A percentile compares a stretch with the other conserved stretches of the same genome.
Conservation (phyloP, 2,888 invertebrate species). For the Cosmorhoe ocellata region DNA sequence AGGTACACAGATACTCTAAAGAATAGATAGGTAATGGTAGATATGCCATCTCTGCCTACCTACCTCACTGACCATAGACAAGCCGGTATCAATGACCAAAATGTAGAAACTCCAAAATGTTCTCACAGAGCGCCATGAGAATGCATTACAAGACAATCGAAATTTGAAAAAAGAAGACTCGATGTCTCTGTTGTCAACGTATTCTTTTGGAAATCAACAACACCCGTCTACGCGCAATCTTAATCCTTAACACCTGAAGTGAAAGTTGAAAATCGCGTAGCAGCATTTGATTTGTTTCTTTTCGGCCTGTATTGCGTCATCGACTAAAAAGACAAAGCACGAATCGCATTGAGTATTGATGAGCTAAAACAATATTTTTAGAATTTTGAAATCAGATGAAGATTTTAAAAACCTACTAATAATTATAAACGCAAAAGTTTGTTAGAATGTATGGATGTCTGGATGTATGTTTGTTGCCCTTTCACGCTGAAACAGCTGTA, state of each 20-base stretch:
- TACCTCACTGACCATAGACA: not conserved
- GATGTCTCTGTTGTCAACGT: constrained; percentile 82
- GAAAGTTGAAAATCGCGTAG: constrained; percentile 43
- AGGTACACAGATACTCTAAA: no score
- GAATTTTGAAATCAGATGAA: constrained; percentile 32
- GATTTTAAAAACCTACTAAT: not conserved
- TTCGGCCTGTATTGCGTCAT: constrained; percentile 78
- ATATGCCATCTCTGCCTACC: no score
- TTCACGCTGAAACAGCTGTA: no score
- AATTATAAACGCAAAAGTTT: no score
- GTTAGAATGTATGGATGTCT: no score
- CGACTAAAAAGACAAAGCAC: constrained; percentile 80
- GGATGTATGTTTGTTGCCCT: no score
- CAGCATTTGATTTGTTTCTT: constrained; percentile 66
- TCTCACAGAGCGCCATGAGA: constrained; percentile 78
- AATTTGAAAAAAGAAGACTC: constrained; percentile 79
- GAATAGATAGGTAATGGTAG: no score
- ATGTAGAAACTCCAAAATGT: constrained; percentile 59
- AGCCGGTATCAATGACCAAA: constrained; percentile 1
- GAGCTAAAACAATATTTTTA: constrained; percentile 79
- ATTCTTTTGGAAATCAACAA: constrained; percentile 74
- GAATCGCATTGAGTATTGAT: constrained; percentile 73
- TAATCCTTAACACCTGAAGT: constrained; percentile 37
- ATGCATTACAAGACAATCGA: constrained; percentile 81
- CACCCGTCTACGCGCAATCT: constrained; percentile 25